Conservation (phyloP, 2,888 invertebrate genomes). For the Ctenicera cuprea region DNA sequence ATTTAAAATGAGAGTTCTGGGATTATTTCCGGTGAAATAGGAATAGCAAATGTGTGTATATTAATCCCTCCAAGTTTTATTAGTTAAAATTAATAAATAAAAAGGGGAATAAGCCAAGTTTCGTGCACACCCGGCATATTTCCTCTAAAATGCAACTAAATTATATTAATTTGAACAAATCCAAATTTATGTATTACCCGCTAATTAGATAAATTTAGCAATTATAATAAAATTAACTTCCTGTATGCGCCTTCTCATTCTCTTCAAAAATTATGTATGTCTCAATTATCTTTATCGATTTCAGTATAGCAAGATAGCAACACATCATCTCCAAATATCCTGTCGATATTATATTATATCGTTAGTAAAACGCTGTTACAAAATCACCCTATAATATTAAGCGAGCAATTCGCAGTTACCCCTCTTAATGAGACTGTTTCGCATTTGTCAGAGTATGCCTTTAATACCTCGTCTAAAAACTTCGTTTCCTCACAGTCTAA, state of each 20-base stretch:
- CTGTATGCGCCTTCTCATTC: not conserved
- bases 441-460: conserved; percentile 48
- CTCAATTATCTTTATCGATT: conserved; percentile 42
- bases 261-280: conserved; percentile 6
- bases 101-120: too few relatives aligned
- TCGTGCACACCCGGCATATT: too few relatives aligned
- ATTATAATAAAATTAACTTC: too few relatives aligned
- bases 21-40: too few relatives aligned
- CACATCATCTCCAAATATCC: conserved; percentile 44
- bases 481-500: conserved; percentile 63
- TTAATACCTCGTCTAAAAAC: conserved; percentile 59
- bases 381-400: conserved; percentile 65
- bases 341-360: conserved; percentile 61
- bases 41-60: too few relatives aligned
- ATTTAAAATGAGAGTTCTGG: too few relatives aligned
- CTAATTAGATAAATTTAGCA: too few relatives aligned
- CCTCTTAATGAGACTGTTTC: conserved; percentile 60
- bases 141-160: too few relatives aligned
- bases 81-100: too few relatives aligned
- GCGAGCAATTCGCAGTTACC: conserved; percentile 59
- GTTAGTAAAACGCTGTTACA: conserved; percentile 63
- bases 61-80: too few relatives aligned
- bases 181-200: too few relatives aligned
- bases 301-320: conserved; percentile 28
- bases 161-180: too few relatives aligned